Base-by-base conservation (phyloP, 2,113 vertebrate species). In the Lanius collurio region DNA sequence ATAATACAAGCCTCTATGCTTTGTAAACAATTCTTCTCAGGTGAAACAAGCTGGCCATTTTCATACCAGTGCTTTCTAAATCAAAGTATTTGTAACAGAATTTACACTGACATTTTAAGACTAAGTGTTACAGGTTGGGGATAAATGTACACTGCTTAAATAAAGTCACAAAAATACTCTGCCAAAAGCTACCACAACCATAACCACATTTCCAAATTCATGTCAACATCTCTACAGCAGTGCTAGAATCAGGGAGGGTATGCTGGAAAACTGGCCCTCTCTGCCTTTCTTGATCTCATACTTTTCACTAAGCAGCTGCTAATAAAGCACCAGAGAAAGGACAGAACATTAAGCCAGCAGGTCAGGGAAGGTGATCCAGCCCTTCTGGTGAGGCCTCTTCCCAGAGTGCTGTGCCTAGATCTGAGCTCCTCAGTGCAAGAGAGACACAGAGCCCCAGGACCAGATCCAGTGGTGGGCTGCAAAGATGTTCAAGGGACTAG, bases 321-420 rank as follows among this genome's bases (percentile, higher is more conserved):
- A 6, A 31, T 6, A 15, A 46, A 57, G 13, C 18, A 27, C 18
- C 53, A 69, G 46, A 30, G 65, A 65, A 31, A 46, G 11, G 28
- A n/a, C 1, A 41, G 33, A 64, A 9, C 30, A 4, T 7, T 31
- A 37, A 37, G 9, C 13, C 24, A 76, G 30, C 44, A 57, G 10
- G 10, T 57, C 31, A 21, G 35, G 44, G 13, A 20, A n/a, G 15
- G 13, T 16, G 35, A 50, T 26, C 26, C 13, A 17, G 35, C 5
- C 20, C 35, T 20, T 30, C 42, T 11, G 9, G 24, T 10, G 20
- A 56, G 13, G 20, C 18, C 15, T 24, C 39, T 11, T 11, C 24
- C 30, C 20, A 0, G 0, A 49, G 35, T 49, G 30, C 20, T 49
- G 10, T 13, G 24, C 10, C 35, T 52, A 41, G 30, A n/a, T n/a